Percentiles rank a stretch among this genome's conserved stretches.
Conservation (phyloP, 2,113 vertebrate species). For the Phodopus roborovskii region DNA sequence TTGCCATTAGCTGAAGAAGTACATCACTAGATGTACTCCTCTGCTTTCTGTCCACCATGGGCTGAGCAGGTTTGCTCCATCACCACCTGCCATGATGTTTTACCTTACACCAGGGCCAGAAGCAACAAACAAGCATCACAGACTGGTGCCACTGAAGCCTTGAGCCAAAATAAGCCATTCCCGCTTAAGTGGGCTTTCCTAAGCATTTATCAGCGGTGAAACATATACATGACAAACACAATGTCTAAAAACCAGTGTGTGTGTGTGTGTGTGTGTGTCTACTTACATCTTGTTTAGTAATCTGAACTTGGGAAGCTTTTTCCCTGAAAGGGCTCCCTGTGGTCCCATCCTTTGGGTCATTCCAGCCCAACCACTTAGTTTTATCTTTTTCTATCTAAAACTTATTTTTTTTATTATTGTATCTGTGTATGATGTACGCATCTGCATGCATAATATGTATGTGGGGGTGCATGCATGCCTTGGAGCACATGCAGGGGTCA, state of each 20-base stretch:
- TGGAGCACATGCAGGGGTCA: background rate
- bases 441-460: background rate
- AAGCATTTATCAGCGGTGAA: background rate
- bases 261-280: background rate
- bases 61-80: background rate
- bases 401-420: background rate
- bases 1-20: background rate
- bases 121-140: background rate
- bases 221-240: too few relatives aligned
- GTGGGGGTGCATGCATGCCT: background rate
- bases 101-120: background rate
- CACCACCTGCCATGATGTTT: background rate
- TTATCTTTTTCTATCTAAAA: background rate
- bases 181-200: too few relatives aligned
- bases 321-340: background rate
- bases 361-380: background rate
- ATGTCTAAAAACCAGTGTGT: background rate
- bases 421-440: background rate
- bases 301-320: background rate
- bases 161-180: background rate
- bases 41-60: background rate
- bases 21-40: too few relatives aligned
- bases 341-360: background rate
- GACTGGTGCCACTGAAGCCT: background rate
- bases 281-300: background rate